Evolutionary conservation across 1,140 invertebrate species (phyloP).

Genomic region (Microplitis demolitor): DNA sequence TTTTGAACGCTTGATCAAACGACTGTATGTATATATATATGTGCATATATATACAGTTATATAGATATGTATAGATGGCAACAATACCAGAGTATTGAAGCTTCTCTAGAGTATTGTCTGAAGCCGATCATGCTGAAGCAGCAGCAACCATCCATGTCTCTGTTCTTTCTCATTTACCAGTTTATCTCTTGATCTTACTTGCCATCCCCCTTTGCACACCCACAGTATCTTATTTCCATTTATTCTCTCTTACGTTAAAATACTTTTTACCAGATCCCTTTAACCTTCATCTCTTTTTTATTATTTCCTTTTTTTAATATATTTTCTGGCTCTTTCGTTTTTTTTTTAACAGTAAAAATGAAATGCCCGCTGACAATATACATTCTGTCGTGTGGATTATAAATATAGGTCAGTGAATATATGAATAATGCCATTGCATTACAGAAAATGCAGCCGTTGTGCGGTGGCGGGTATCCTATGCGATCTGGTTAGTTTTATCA

Average conservation of each 20-base stretch:
- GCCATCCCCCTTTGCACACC: background rate
- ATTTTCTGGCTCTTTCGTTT: background rate
- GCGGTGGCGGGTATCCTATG: no score
- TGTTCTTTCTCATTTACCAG: background rate
- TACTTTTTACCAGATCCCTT: no score
- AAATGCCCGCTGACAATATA: constrained; percentile 21
- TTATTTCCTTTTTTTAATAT: background rate
- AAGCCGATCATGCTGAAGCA: constrained; percentile 20
- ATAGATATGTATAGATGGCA: background rate
- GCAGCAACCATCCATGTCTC: constrained; percentile 6
- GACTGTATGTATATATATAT: no score
- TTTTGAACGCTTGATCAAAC: no score
- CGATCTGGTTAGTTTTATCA: background rate
- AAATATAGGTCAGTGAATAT: constrained; percentile 32
- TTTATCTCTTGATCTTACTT: background rate
- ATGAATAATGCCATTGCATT: constrained; percentile 28
- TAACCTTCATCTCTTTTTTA: no score
- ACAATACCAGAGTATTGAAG: constrained; percentile 8
- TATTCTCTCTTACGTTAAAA: no score
- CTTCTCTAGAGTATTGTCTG: background rate
- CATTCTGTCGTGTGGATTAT: constrained; percentile 16
- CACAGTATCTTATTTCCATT: background rate
- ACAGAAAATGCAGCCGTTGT: constrained; percentile 10
- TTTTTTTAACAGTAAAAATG: background rate
- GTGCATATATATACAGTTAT: no score